Percentiles rank a stretch among this genome's conserved stretches.
Conservation (phyloP, 1,140 invertebrate genomes). For the Calliphora vicina region DNA sequence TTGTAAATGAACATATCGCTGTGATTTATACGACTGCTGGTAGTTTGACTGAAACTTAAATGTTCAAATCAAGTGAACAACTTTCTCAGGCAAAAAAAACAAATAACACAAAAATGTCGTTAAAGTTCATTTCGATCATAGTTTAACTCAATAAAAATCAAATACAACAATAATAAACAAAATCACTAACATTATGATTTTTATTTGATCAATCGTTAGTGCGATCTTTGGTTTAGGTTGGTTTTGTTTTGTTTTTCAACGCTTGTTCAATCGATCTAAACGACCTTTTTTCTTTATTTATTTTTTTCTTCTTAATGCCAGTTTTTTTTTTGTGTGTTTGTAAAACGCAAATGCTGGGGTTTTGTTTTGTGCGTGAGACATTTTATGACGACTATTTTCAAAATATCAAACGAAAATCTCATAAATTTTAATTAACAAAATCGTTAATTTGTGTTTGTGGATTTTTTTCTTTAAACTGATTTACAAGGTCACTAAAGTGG, state of each 20-base stretch:
- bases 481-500: conserved; percentile 5
- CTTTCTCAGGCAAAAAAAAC: neutral
- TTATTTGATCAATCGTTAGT: no score
- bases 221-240: neutral
- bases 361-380: neutral
- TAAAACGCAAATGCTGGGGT: neutral
- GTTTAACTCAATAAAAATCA: neutral
- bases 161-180: no score
- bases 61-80: neutral
- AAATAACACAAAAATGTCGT: neutral
- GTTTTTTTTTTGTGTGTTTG: neutral
- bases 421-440: conserved; percentile 28
- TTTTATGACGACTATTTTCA: neutral
- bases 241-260: neutral
- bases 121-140: neutral
- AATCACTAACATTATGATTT: no score
- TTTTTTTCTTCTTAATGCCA: no score
- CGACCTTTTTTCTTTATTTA: neutral
- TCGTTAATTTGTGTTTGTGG: neutral
- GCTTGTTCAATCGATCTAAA: neutral
- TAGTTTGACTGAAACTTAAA: neutral
- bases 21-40: neutral
- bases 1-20: neutral
- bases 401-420: neutral
- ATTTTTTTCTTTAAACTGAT: neutral